Percentiles rank a stretch among this genome's conserved stretches.
These are phyloP conservation scores for Triplophysa yarkandensis DNA, from an alignment of 2,797 vertebrate species.

Conservation along the genomic window DNA sequence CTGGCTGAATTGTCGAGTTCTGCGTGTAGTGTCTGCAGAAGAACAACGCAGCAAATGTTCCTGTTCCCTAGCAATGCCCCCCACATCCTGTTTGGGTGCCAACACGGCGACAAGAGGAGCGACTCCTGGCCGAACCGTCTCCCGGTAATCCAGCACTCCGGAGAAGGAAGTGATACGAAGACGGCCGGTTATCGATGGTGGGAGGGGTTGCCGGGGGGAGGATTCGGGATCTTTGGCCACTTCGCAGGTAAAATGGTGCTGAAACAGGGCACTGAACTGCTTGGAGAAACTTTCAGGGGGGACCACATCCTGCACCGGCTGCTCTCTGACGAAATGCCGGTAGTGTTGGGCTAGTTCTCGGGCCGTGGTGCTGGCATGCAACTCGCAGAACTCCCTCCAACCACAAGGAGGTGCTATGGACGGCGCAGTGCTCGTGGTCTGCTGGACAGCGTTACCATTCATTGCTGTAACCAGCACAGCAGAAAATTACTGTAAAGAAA, in stretches of 20 bases:
- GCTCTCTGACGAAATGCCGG: slow-evolving; percentile 85
- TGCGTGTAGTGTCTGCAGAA: slow-evolving; percentile 56
- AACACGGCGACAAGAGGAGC: slow-evolving; percentile 65
- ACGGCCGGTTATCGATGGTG: slow-evolving; percentile 68
- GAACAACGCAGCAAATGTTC: slow-evolving; percentile 69
- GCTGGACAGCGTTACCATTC: slow-evolving; percentile 93
- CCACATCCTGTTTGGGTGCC: slow-evolving; percentile 66
- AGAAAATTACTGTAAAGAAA: slow-evolving; percentile 76
- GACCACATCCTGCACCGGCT: slow-evolving; percentile 84
- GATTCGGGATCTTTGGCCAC: slow-evolving; percentile 77
- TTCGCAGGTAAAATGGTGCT: slow-evolving; percentile 91
- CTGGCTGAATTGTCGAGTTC: slow-evolving; percentile 70
- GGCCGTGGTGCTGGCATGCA: slow-evolving; percentile 89
- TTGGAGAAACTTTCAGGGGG: slow-evolving; percentile 89
- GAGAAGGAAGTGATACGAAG: slow-evolving; percentile 73
- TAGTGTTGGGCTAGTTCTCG: slow-evolving; percentile 92
- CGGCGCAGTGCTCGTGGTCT: slow-evolving; percentile 74
- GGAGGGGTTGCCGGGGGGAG: slow-evolving; percentile 48
- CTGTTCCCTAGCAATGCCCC: slow-evolving; percentile 64
- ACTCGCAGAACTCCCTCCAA: slow-evolving; percentile 98
- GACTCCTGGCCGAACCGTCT: slow-evolving; percentile 73
- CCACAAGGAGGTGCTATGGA: slow-evolving; percentile 73
- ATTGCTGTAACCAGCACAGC: slow-evolving; percentile 87
- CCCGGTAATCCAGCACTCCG: slow-evolving; percentile 87
- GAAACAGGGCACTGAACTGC: slow-evolving; percentile 91